Conservation (phyloP, 2,888 invertebrate genomes). For the Sisyra terminalis region DNA sequence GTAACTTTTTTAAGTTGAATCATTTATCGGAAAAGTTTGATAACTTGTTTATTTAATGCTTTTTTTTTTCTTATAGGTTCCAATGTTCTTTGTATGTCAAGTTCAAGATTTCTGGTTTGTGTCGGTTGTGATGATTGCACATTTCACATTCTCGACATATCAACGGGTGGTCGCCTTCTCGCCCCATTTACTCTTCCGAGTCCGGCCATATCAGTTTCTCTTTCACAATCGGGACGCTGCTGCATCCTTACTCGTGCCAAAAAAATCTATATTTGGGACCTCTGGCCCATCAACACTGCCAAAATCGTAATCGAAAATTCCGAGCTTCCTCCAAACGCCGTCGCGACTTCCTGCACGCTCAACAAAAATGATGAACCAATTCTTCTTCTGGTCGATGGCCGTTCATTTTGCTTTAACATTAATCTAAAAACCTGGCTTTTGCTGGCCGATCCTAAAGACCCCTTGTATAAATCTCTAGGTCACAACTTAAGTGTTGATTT, state of each 20-base stretch:
- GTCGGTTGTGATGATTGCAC: conserved; percentile 51
- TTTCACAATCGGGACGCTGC: conserved; percentile 29
- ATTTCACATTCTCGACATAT: conserved; percentile 42
- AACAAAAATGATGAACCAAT: conserved; percentile 54
- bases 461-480: conserved; percentile 28
- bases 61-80: conserved; percentile 27
- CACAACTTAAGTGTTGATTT: conserved; percentile 20
- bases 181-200: conserved; percentile 39
- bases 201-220: conserved; percentile 37
- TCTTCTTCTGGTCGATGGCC: conserved; percentile 68
- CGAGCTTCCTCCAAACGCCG: conserved; percentile 4
- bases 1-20: no score
- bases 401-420: conserved; percentile 67
- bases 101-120: conserved; percentile 39
- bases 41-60: no score
- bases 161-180: conserved; percentile 28
- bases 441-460: conserved; percentile 34
- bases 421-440: conserved; percentile 57
- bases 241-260: conserved; percentile 38
- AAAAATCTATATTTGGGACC: conserved; percentile 41
- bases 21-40: no score
- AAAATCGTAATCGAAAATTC: neutral
- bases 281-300: conserved; percentile 16
- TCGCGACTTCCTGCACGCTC: conserved; percentile 34
- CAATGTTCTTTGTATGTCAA: conserved; percentile 39